Conservation (phyloP, 2,888 invertebrate genomes). For the Laspeyria flexula region DNA sequence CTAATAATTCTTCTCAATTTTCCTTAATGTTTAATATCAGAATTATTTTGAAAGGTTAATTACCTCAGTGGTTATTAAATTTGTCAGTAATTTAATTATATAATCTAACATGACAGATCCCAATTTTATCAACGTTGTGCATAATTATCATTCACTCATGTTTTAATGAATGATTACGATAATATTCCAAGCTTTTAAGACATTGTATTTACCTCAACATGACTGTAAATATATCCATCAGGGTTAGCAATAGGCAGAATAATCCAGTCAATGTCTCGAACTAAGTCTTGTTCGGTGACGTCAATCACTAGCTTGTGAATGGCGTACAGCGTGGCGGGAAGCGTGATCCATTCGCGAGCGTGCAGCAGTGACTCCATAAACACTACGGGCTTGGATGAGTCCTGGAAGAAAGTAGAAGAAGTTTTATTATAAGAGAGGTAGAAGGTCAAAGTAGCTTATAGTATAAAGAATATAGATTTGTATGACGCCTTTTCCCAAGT, state of each 20-base stretch:
- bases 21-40: not conserved
- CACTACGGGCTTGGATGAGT: slow-evolving; percentile 77
- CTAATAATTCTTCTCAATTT: too few relatives aligned
- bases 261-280: slow-evolving; percentile 87
- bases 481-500: too few relatives aligned
- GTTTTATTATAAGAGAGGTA: not conserved
- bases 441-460: too few relatives aligned
- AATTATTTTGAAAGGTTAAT: not conserved
- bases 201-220: slow-evolving; percentile 57
- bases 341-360: slow-evolving; percentile 89
- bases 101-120: too few relatives aligned
- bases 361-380: slow-evolving; percentile 87
- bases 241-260: slow-evolving; percentile 88
- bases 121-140: too few relatives aligned
- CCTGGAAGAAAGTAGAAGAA: slow-evolving; percentile 32
- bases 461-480: too few relatives aligned
- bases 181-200: not conserved
- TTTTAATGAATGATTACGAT: too few relatives aligned
- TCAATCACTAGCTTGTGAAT: slow-evolving; percentile 87
- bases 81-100: slow-evolving; percentile 22
- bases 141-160: too few relatives aligned
- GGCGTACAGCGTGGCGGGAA: slow-evolving; percentile 87
- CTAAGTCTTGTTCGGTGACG: slow-evolving; percentile 74
- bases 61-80: slow-evolving; percentile 15
- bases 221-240: slow-evolving; percentile 88